Conservation (phyloP, 1,140 invertebrate genomes). For the Gonatopus flavifemur region DNA sequence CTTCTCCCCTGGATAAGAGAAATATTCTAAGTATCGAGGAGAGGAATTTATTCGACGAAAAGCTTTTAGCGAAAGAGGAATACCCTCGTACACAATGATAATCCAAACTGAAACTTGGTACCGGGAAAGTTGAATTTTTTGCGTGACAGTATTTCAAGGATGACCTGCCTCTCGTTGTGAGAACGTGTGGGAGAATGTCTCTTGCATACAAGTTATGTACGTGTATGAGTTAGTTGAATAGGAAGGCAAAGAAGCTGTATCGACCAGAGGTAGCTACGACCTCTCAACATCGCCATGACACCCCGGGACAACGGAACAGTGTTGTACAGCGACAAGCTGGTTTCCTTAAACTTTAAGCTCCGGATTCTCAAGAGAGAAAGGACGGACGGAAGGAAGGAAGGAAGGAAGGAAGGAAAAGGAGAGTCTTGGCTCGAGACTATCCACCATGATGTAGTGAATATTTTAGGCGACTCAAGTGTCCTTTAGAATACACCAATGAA, state of each 20-base stretch:
- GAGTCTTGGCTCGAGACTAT: not conserved
- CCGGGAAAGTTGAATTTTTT: no score
- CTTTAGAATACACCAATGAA: slow-evolving; percentile 21
- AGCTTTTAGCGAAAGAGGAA: no score
- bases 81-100: no score
- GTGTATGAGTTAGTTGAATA: not conserved
- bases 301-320: slow-evolving; percentile 9
- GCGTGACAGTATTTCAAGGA: no score
- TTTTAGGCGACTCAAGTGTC: slow-evolving; percentile 22
- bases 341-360: slow-evolving; percentile 25
- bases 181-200: not conserved
- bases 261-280: slow-evolving; percentile 12
- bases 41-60: no score
- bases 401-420: not conserved
- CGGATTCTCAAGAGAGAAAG: not conserved
- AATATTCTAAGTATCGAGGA: no score
- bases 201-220: not conserved
- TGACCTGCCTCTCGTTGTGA: no score
- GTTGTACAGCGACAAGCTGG: not conserved
- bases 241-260: slow-evolving; percentile 13
- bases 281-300: not conserved
- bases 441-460: slow-evolving; percentile 17
- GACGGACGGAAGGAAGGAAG: not conserved
- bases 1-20: no score
- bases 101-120: no score